These are phyloP conservation scores for Neotoxoptera formosana DNA, from an alignment of 1,140 invertebrate species.

Conservation along the genomic window DNA sequence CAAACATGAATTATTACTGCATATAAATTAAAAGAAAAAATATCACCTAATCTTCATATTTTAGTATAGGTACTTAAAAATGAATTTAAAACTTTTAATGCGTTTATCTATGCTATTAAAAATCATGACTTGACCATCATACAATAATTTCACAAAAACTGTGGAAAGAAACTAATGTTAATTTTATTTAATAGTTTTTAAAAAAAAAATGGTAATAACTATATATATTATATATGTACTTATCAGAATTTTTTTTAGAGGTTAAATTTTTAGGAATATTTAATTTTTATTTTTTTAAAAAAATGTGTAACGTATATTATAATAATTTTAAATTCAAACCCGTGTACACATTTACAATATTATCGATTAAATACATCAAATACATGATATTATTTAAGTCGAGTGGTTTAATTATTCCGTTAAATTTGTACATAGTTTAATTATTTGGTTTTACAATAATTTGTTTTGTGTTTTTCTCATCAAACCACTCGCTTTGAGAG, in stretches of 20 bases:
- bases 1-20: not conserved
- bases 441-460: not conserved
- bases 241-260: not conserved
- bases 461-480: not conserved
- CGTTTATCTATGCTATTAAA: not conserved
- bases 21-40: not conserved
- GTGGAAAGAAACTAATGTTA: not conserved
- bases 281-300: too few species aligned
- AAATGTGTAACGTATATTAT: too few species aligned
- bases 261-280: too few species aligned
- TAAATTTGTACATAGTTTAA: not conserved
- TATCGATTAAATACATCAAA: too few species aligned
- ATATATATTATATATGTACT: too few species aligned
- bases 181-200: not conserved
- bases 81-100: not conserved
- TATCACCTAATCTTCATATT: not conserved
- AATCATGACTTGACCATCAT: not conserved
- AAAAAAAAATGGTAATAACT: too few species aligned
- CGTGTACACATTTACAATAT: too few species aligned
- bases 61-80: not conserved
- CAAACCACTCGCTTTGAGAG: not conserved
- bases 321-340: too few species aligned
- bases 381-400: too few species aligned
- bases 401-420: too few species aligned
- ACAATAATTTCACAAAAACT: not conserved